These are phyloP conservation scores for Priapulus caudatus DNA, from an alignment of 2,888 invertebrate species.

Conservation along the genomic window DNA sequence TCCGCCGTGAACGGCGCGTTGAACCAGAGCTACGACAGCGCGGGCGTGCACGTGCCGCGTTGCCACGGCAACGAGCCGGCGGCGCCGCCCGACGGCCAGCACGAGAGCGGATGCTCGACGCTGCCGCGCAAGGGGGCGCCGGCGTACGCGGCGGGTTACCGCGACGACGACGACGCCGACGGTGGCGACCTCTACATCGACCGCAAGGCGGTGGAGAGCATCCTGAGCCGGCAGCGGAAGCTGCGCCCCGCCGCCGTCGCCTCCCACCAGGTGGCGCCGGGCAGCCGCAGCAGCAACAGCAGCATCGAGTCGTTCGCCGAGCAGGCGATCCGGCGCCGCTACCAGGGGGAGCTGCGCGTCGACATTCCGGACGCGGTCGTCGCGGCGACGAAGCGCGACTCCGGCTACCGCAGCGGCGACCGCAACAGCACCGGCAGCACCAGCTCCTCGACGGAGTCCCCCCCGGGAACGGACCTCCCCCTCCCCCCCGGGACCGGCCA, in stretches of 20 bases:
- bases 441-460: background rate
- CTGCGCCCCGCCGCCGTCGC: background rate
- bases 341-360: background rate
- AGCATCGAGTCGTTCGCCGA: background rate
- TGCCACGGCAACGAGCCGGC: background rate
- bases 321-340: background rate
- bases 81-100: background rate
- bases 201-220: background rate
- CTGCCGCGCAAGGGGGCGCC: background rate
- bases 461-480: background rate
- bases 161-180: background rate
- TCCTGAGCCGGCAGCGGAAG: background rate
- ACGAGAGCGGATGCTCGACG: background rate
- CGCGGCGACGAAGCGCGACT: background rate
- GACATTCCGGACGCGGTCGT: background rate
- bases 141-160: background rate
- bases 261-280: background rate
- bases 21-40: background rate
- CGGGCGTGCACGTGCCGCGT: background rate
- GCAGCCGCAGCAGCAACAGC: background rate
- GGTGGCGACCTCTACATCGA: slow-evolving; percentile 3
- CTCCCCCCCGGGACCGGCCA: background rate
- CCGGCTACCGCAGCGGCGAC: background rate
- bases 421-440: slow-evolving; percentile 1
- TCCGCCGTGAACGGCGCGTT: background rate